Conservation (phyloP, 1,140 invertebrate species). For the Drosophila pachea region DNA sequence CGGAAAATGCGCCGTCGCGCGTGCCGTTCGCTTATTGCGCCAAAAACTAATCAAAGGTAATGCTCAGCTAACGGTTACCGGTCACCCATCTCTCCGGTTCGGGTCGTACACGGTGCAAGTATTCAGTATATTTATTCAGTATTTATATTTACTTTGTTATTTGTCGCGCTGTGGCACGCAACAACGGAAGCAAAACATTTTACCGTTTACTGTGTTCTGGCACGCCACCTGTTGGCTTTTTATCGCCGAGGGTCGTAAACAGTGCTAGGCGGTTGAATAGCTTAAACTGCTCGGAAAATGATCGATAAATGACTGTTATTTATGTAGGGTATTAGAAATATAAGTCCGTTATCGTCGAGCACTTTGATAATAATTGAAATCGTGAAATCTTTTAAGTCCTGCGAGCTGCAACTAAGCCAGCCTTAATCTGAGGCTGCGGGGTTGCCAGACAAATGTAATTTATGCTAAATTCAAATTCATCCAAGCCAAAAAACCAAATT, state of each 20-base stretch:
- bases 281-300: conserved; percentile 21
- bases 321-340: conserved; percentile 14
- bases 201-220: conserved; percentile 9
- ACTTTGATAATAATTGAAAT: not conserved
- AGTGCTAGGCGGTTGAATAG: conserved; percentile 2
- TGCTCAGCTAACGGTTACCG: conserved; percentile 11
- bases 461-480: too few relatives aligned
- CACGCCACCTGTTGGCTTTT: conserved; percentile 39
- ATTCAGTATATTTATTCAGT: not conserved
- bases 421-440: not conserved
- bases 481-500: too few relatives aligned
- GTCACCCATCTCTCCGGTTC: not conserved
- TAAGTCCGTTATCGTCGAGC: not conserved
- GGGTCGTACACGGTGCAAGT: not conserved
- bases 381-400: conserved; percentile 16
- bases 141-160: conserved; percentile 30
- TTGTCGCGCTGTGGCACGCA: conserved; percentile 53
- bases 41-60: conserved; percentile 36
- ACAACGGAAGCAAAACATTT: conserved; percentile 2
- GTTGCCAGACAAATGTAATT: not conserved
- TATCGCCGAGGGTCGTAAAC: too few relatives aligned
- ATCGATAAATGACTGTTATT: conserved; percentile 27
- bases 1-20: conserved; percentile 47
- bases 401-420: not conserved
- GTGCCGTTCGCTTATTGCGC: conserved; percentile 35